Conservation (phyloP, 2,797 vertebrate species). For the Oreochromis grahami region DNA sequence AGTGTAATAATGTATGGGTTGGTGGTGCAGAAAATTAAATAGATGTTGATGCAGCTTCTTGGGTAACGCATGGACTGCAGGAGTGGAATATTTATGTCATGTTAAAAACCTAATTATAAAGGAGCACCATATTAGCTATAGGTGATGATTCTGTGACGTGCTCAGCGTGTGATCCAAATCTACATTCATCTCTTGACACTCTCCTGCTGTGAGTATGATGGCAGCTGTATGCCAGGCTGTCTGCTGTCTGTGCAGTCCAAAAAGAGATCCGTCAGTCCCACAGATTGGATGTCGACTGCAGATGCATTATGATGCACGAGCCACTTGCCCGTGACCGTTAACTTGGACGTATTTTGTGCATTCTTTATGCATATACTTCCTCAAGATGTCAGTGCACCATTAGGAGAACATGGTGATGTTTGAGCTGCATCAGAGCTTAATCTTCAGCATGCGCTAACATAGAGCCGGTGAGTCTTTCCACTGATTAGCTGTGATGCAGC, state of each 20-base stretch:
- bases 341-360: slow-evolving; percentile 6
- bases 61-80: not conserved
- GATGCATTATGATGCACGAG: slow-evolving; percentile 26
- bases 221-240: slow-evolving; percentile 3
- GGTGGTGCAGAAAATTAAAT: slow-evolving; percentile 49
- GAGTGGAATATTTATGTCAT: not conserved
- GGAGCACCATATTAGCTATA: not conserved
- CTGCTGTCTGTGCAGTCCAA: not conserved
- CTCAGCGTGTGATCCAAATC: not conserved
- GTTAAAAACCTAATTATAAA: not conserved
- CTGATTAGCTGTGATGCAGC: slow-evolving; percentile 40
- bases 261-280: slow-evolving; percentile 20
- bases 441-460: not conserved
- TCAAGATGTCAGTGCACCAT: not conserved
- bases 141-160: not conserved
- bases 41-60: slow-evolving; percentile 19
- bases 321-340: slow-evolving; percentile 11
- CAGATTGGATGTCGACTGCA: not conserved
- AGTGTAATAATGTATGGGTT: slow-evolving; percentile 22
- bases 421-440: slow-evolving; percentile 8
- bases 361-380: not conserved
- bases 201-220: slow-evolving; percentile 1
- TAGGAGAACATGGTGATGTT: not conserved
- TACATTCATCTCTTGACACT: not conserved
- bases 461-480: not conserved